These are phyloP conservation scores for Brachionus manjavacas DNA, from an alignment of 1,140 invertebrate genomes.

Conservation along the genomic window DNA sequence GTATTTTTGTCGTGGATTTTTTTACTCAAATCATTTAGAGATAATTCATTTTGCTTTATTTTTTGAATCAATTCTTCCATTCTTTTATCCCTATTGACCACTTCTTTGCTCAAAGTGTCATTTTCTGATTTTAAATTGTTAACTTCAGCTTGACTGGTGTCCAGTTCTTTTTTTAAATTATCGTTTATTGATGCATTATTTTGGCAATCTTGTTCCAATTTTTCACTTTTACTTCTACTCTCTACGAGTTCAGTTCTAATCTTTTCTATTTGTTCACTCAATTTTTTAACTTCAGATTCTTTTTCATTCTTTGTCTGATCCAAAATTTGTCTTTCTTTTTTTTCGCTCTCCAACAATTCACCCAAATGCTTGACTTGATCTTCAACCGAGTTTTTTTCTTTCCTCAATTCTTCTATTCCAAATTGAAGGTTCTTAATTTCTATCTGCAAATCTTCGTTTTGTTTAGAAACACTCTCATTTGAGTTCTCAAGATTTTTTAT, in stretches of 20 bases:
- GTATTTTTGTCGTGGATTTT: not conserved
- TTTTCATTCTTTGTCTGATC: not conserved
- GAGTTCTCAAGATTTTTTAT: not conserved
- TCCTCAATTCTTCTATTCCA: not conserved
- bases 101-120: not conserved
- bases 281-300: not conserved
- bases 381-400: not conserved
- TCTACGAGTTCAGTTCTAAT: not conserved
- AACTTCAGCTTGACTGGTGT: not conserved
- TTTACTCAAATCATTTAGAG: not conserved
- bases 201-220: not conserved
- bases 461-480: not conserved
- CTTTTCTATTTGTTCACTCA: not conserved
- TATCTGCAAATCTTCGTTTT: not conserved
- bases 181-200: not conserved
- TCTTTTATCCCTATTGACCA: not conserved
- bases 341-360: not conserved
- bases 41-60: not conserved
- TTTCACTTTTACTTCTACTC: not conserved
- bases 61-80: not conserved
- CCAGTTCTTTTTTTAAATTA: not conserved
- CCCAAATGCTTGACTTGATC: not conserved
- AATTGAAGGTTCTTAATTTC: not conserved
- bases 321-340: not conserved
- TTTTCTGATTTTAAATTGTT: not conserved